Evolutionary conservation across 2,113 vertebrate genomes (phyloP), one percentile per base, ranked within the genome.

Genomic region (Microcebus jonahi): DNA sequence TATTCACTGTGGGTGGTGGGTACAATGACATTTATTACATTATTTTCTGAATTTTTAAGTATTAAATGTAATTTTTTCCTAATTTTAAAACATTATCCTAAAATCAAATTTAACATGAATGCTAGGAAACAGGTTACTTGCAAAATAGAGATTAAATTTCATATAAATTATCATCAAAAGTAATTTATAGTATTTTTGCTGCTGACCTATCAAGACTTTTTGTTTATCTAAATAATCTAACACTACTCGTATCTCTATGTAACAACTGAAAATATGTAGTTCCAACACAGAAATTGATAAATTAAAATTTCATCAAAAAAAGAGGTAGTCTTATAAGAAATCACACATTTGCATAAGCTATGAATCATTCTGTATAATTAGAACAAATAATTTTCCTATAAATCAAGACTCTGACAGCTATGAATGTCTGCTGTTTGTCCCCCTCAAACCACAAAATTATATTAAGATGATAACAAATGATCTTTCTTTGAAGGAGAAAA

Each of bases 361-460:
- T 65, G 77, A 97, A 98, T 82, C 29, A 96, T 93, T 97, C 93
- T 93, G 96, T 97, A 97, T 98, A 98, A 98, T 88, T 97, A 79
- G 75, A 88, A 96, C 77, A 95, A 97, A 93, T 65, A 97, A 63
- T 86, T 96, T 97, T 94, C 96, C 96, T 70, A 92, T 97, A 96
- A 97, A 55, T 96, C 87, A 95, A 97, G 96, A 67, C 39, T 45
- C 67, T 53, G 68, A 81, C 70, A 98, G 83, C 81, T 96, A 34
- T 90, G 80, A 96, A 96, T 88, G 31, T 70, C 85, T 95, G 68
- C 82, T 96, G 92, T 95, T 97, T 95, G 94, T 94, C 71, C 39
- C 57, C 31, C 53, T 92, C 81, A 92, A 95, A 96, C 53, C 80
- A 76, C 53, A 81, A 93, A 96, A 94, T 97, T 96, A 96, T 70